Conservation (phyloP, 2,888 invertebrate species). For the Thysanoteuthis rhombus region DNA sequence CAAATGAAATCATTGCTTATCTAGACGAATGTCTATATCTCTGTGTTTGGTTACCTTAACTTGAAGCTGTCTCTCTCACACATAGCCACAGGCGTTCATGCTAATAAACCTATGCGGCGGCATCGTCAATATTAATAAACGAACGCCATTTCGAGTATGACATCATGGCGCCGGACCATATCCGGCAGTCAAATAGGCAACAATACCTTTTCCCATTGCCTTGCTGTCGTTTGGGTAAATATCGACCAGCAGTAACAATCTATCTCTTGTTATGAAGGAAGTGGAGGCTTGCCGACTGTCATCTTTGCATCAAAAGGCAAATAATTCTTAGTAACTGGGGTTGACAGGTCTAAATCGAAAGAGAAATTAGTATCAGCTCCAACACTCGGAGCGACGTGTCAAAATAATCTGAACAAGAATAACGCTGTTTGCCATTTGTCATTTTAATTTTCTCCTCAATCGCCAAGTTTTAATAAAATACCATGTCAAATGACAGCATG, state of each 20-base stretch:
- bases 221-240: not conserved
- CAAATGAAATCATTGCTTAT: not conserved
- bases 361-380: not conserved
- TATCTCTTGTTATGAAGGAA: not conserved
- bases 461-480: too few relatives aligned
- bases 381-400: not conserved
- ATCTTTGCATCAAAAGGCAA: not conserved
- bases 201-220: not conserved
- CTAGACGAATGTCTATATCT: not conserved
- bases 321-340: not conserved
- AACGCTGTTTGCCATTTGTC: too few relatives aligned
- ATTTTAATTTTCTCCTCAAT: too few relatives aligned
- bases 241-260: not conserved
- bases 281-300: not conserved
- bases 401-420: not conserved
- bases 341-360: not conserved
- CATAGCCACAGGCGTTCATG: not conserved
- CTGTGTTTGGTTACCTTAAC: not conserved
- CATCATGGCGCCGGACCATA: not conserved
- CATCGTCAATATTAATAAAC: not conserved
- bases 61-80: not conserved
- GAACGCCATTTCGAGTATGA: not conserved
- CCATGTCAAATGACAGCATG: too few relatives aligned
- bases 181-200: not conserved
- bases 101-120: not conserved